Percentiles rank a stretch among this genome's conserved stretches.
phyloP scores from a whole-genome alignment of 2,888 invertebrate genomes.

The Cryptosula pallasiana region DNA sequence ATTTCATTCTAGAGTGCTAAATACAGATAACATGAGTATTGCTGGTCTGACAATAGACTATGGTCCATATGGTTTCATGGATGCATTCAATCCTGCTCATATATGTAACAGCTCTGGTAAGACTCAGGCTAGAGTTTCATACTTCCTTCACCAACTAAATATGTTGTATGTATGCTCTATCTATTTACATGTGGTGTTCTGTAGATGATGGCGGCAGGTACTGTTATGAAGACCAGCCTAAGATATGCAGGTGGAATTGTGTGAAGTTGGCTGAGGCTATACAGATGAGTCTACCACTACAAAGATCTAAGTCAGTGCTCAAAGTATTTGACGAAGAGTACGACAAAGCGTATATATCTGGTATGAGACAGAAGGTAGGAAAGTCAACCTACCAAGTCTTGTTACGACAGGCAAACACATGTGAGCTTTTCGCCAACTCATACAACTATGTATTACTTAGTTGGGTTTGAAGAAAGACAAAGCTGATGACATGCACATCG shows the following conservation, averaged over 20 bases:
- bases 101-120: constrained; percentile 63
- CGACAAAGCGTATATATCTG: constrained; percentile 41
- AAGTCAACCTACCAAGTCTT: no score
- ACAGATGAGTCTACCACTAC: constrained; percentile 54
- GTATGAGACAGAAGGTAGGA: constrained; percentile 60
- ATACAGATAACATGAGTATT: constrained; percentile 58
- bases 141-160: no score
- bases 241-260: constrained; percentile 64
- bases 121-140: no score
- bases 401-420: no score
- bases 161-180: no score
- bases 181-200: no score
- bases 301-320: constrained; percentile 39
- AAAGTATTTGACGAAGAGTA: constrained; percentile 50
- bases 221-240: constrained; percentile 61
- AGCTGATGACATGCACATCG: constrained; percentile 38
- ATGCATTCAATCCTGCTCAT: constrained; percentile 62
- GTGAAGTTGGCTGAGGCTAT: constrained; percentile 61
- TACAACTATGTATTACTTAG: no score
- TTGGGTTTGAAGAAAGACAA: constrained; percentile 40
- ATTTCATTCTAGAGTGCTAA: constrained; percentile 43
- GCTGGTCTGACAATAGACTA: constrained; percentile 65
- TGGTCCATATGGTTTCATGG: constrained; percentile 66
- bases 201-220: constrained; percentile 61
- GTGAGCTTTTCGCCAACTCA: no score